Percentiles rank a stretch among this genome's conserved stretches.
These are phyloP conservation scores for Yoshiicerus persimilis DNA, from an alignment of 1,140 invertebrate species.

Conservation along the genomic window DNA sequence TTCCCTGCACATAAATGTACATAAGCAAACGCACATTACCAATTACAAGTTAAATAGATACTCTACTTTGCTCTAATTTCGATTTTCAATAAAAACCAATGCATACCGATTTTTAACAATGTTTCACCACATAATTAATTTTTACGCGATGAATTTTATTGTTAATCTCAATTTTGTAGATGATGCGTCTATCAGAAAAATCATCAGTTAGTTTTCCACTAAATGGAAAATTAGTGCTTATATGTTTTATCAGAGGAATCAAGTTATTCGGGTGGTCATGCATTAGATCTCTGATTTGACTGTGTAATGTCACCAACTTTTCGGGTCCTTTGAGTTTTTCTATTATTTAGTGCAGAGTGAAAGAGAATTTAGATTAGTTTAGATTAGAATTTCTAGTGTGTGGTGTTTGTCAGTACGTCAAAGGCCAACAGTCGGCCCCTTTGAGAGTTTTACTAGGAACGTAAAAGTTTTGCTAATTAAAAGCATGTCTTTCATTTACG, in stretches of 20 bases:
- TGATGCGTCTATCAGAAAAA: too few species aligned
- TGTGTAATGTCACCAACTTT: background rate
- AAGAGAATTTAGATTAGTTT: background rate
- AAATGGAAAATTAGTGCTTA: too few species aligned
- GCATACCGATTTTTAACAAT: too few species aligned
- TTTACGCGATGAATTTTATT: too few species aligned
- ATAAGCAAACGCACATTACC: background rate
- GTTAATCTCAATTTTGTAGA: background rate
- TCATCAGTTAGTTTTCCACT: too few species aligned
- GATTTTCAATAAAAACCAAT: too few species aligned
- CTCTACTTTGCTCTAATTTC: too few species aligned
- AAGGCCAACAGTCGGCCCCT: background rate
- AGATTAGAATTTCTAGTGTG: too few species aligned
- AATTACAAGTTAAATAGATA: too few species aligned
- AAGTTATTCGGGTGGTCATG: background rate
- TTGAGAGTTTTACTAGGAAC: background rate
- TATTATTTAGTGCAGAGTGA: background rate
- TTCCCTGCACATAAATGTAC: background rate
- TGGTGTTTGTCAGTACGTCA: too few species aligned
- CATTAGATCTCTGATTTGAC: background rate
- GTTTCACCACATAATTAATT: too few species aligned
- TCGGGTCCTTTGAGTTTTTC: background rate
- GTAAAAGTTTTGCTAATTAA: background rate
- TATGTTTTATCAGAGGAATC: too few species aligned
- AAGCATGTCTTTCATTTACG: background rate